Evolutionary conservation across 1,140 invertebrate genomes (phyloP).

Genomic region (Nasonia giraulti): DNA sequence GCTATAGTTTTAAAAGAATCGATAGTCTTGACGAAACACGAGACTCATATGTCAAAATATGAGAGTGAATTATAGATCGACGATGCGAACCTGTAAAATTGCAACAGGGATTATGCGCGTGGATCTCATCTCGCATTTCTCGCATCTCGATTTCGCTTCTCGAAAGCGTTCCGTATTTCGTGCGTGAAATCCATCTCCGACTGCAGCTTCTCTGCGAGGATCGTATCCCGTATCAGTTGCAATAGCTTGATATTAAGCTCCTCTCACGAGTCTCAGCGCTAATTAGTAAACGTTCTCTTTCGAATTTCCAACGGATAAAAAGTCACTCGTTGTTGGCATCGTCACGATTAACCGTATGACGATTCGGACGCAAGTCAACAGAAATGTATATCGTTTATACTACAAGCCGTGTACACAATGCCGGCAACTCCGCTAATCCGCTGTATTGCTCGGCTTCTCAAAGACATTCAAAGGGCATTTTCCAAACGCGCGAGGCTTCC

Average conservation of each 20-base stretch:
- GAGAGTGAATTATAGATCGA: no score
- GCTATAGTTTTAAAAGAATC: no score
- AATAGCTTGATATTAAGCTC: background rate
- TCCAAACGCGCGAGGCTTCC: background rate
- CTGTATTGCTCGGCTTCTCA: conserved; percentile 6
- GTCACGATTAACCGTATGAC: no score
- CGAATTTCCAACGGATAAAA: no score
- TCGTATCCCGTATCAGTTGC: conserved; percentile 20
- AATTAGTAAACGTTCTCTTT: no score
- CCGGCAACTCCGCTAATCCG: conserved; percentile 29
- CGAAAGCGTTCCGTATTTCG: conserved; percentile 23
- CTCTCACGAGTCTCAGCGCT: background rate
- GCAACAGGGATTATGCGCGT: background rate
- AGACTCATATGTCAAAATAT: no score
- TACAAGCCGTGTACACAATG: background rate
- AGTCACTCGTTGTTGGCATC: no score
- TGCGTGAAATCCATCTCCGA: conserved; percentile 35
- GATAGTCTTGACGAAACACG: no score
- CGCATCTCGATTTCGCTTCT: conserved; percentile 39
- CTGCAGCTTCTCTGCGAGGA: background rate
- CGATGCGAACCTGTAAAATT: no score
- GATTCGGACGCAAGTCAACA: background rate
- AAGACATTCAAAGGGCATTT: conserved; percentile 32
- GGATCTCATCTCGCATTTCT: conserved; percentile 34
- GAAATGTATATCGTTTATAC: background rate